phyloP scores from a whole-genome alignment of 1,140 invertebrate genomes.

The Drosophila pruinosa region DNA sequence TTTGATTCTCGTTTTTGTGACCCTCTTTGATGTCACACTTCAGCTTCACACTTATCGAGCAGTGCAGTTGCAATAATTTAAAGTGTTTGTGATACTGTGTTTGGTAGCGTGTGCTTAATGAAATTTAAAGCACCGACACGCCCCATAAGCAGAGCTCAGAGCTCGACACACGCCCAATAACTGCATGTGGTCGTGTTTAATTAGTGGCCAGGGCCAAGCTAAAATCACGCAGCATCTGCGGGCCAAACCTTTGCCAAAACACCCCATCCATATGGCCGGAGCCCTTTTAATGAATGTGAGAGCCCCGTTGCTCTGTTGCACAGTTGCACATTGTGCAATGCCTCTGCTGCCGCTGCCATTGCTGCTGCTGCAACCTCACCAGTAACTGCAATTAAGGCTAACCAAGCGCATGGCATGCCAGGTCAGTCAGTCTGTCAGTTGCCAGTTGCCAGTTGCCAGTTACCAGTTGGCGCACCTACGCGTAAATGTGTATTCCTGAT shows the following conservation, averaged over 20 bases:
- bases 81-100: constrained; percentile 43
- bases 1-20: neutral
- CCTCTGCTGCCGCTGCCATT: neutral
- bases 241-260: constrained; percentile 20
- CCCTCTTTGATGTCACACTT: constrained; percentile 67
- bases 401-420: constrained; percentile 47
- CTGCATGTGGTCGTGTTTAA: constrained; percentile 20
- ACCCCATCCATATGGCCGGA: constrained; percentile 16
- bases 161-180: neutral
- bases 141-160: neutral
- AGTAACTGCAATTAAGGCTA: constrained; percentile 68
- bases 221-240: neutral
- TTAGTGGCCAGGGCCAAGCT: constrained; percentile 29
- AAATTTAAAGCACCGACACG: constrained; percentile 45
- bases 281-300: constrained; percentile 76
- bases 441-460: neutral
- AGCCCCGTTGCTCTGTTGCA: constrained; percentile 41
- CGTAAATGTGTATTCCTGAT: constrained; percentile 35
- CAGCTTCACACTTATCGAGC: constrained; percentile 49
- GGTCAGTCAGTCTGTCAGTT: constrained; percentile 9
- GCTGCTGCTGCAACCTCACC: neutral
- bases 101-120: constrained; percentile 32
- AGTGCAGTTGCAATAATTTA: constrained; percentile 41
- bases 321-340: constrained; percentile 1
- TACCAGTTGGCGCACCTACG: constrained; percentile 45